Conservation (phyloP, 2,113 vertebrate species). For the Cynopterus brachyotis region DNA sequence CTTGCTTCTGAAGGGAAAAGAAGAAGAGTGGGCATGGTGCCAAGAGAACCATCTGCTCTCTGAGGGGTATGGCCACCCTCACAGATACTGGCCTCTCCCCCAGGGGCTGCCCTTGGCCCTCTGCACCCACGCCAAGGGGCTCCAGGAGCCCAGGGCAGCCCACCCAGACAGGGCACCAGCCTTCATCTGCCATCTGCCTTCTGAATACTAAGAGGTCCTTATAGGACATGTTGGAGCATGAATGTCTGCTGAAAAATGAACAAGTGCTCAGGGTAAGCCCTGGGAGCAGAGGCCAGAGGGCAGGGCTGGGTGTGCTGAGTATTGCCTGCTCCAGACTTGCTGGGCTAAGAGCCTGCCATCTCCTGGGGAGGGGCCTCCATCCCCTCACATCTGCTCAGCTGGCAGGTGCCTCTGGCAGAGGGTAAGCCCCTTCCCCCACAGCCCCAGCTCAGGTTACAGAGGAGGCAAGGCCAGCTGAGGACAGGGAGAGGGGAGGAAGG, state of each 20-base stretch:
- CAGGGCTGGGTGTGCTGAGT: background rate
- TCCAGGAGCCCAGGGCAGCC: slow-evolving; percentile 30
- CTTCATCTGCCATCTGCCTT: slow-evolving; percentile 67
- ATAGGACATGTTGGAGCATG: background rate
- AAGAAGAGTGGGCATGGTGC: slow-evolving; percentile 63
- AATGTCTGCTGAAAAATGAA: slow-evolving; percentile 40
- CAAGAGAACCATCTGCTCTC: slow-evolving; percentile 80
- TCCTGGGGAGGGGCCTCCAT: slow-evolving; percentile 38
- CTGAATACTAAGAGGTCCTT: slow-evolving; percentile 30
- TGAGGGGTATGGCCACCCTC: slow-evolving; percentile 76
- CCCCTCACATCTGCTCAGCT: slow-evolving; percentile 75
- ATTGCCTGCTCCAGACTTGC: background rate
- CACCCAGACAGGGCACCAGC: slow-evolving; percentile 50
- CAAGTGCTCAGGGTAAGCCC: slow-evolving; percentile 13
- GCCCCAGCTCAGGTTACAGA: slow-evolving; percentile 76
- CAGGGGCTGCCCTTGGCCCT: slow-evolving; percentile 59
- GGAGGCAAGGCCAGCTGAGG: slow-evolving; percentile 75
- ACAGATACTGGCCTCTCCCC: slow-evolving; percentile 69
- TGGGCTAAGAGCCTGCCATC: background rate
- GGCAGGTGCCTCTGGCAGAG: slow-evolving; percentile 76
- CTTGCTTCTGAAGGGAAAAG: slow-evolving; percentile 31
- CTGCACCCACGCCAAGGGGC: slow-evolving; percentile 54
- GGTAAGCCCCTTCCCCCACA: slow-evolving; percentile 69
- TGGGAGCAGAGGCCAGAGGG: slow-evolving; percentile 46
- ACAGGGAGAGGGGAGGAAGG: slow-evolving; percentile 63